These are phyloP conservation scores for Paragorgia papillata DNA, from an alignment of 92 coral and sea anemone species.

Conservation along the genomic window DNA sequence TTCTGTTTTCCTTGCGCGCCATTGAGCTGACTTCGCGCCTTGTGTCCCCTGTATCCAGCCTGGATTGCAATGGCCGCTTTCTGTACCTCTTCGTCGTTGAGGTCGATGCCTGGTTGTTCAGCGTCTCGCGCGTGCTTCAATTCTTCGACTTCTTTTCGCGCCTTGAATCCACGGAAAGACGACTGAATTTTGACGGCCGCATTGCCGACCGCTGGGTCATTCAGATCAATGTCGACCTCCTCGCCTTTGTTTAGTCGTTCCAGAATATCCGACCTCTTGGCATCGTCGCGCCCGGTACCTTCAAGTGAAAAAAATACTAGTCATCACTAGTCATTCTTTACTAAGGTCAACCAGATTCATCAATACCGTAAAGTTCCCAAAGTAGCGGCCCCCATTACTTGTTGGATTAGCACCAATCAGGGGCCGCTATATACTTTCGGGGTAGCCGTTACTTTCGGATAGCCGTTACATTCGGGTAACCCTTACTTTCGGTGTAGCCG, in stretches of 20 bases:
- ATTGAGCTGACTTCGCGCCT: constrained; percentile 78
- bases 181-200: constrained; percentile 37
- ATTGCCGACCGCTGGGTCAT: constrained; percentile 38
- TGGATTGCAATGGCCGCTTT: constrained; percentile 88
- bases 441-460: too few species aligned
- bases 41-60: constrained; percentile 91
- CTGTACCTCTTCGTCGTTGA: constrained; percentile 73
- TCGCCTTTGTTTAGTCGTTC: constrained; percentile 75
- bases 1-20: not conserved
- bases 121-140: constrained; percentile 28
- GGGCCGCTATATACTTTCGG: too few species aligned
- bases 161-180: constrained; percentile 42
- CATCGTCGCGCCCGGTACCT: constrained; percentile 95
- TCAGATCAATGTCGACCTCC: constrained; percentile 28
- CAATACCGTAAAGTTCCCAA: too few species aligned
- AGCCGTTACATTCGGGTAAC: too few species aligned
- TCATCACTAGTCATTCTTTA: too few species aligned
- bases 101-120: constrained; percentile 80
- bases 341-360: too few species aligned
- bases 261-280: constrained; percentile 77
- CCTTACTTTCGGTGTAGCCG: too few species aligned
- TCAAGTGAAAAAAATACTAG: constrained; percentile 4
- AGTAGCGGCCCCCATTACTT: too few species aligned
- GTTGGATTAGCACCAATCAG: too few species aligned
- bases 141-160: constrained; percentile 38